These are phyloP conservation scores for Drosophila kanekoi DNA, from an alignment of 2,888 invertebrate genomes.

Conservation along the genomic window DNA sequence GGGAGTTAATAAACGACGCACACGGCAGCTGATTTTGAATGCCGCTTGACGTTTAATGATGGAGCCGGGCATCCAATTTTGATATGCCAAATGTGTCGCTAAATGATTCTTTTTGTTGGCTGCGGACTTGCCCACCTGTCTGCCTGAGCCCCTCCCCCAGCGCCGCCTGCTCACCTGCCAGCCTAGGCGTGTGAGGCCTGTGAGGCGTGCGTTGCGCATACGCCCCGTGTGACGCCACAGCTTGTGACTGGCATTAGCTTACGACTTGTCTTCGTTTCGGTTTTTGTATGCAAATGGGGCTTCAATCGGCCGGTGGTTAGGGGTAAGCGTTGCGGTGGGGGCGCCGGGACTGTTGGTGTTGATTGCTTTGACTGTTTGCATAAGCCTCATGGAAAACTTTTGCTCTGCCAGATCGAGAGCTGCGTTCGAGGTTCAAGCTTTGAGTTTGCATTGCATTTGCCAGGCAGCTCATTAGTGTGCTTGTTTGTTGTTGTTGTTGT, in stretches of 20 bases:
- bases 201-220: slow-evolving; percentile 57
- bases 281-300: slow-evolving; percentile 73
- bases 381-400: slow-evolving; percentile 47
- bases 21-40: slow-evolving; percentile 66
- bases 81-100: slow-evolving; percentile 78
- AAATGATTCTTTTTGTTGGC: slow-evolving; percentile 61
- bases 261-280: slow-evolving; percentile 38
- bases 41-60: slow-evolving; percentile 48
- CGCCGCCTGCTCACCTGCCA: background rate
- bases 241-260: slow-evolving; percentile 47
- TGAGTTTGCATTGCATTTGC: slow-evolving; percentile 60
- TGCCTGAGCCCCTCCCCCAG: background rate
- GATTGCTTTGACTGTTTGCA: slow-evolving; percentile 19
- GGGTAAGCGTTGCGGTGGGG: background rate
- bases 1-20: slow-evolving; percentile 60
- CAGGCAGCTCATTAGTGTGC: slow-evolving; percentile 70
- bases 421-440: slow-evolving; percentile 38
- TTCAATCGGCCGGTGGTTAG: background rate
- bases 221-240: slow-evolving; percentile 55
- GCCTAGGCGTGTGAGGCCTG: background rate
- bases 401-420: slow-evolving; percentile 51
- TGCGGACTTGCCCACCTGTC: background rate
- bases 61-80: slow-evolving; percentile 49
- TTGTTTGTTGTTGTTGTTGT: slow-evolving; percentile 51
- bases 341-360: background rate